Conservation (phyloP, 1,140 invertebrate genomes). For the Heliconius eleuchia region DNA sequence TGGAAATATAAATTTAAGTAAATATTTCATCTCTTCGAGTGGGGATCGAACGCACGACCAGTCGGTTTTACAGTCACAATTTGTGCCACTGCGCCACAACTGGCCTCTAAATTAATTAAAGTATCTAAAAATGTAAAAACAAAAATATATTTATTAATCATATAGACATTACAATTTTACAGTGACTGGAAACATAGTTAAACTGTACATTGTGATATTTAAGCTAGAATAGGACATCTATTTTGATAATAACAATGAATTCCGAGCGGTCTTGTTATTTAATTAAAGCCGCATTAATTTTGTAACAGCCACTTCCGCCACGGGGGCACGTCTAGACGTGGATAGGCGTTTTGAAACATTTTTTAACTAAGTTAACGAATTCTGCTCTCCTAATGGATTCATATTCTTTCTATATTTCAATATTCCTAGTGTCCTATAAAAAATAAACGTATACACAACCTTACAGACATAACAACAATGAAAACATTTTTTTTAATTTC, state of each 20-base stretch:
- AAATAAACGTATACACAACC: neutral
- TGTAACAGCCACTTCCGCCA: conserved; percentile 69
- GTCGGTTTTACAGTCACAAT: too few relatives aligned
- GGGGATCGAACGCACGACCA: too few relatives aligned
- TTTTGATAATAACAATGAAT: conserved; percentile 57
- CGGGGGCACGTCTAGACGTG: conserved; percentile 57
- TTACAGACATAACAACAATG: neutral
- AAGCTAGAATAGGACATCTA: conserved; percentile 36
- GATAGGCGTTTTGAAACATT: conserved; percentile 20
- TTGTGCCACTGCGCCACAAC: too few relatives aligned
- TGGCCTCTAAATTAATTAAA: neutral
- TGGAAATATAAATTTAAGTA: too few relatives aligned
- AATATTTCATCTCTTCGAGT: too few relatives aligned
- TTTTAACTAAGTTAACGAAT: conserved; percentile 19
- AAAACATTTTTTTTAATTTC: neutral
- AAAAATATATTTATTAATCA: neutral
- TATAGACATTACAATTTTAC: neutral
- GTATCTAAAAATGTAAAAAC: neutral
- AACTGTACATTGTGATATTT: neutral
- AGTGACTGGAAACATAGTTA: neutral
- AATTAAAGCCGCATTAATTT: conserved; percentile 74
- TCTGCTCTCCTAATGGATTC: neutral
- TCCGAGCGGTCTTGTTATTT: conserved; percentile 64
- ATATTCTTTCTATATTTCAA: neutral
- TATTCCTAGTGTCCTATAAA: neutral